Evolutionary conservation across 2,797 vertebrate species (phyloP).

Genomic region (Merluccius polli): DNA sequence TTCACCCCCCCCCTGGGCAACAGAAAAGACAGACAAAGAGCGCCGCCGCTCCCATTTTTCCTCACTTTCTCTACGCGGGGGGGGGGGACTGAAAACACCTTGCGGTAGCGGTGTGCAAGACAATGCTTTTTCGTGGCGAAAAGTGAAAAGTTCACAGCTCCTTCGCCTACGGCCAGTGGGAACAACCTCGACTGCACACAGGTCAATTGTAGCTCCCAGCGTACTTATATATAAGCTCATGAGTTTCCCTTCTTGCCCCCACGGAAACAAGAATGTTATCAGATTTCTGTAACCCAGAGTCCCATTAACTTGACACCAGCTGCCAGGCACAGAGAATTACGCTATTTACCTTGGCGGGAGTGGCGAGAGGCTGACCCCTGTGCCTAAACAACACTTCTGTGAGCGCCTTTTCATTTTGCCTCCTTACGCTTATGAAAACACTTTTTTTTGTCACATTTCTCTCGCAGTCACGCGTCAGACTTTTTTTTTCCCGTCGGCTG

Average conservation of each 20-base stretch:
- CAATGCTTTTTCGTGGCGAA: slow-evolving; percentile 31
- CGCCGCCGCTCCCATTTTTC: neutral
- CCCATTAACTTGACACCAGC: slow-evolving; percentile 48
- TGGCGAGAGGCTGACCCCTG: slow-evolving; percentile 29
- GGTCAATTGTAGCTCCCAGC: slow-evolving; percentile 42
- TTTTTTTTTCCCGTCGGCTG: slow-evolving; percentile 19
- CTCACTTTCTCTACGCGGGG: slow-evolving; percentile 9
- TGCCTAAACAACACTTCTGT: slow-evolving; percentile 37
- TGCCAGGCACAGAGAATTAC: slow-evolving; percentile 46
- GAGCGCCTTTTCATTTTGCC: slow-evolving; percentile 39
- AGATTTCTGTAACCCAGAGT: slow-evolving; percentile 48
- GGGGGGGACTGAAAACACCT: slow-evolving; percentile 34
- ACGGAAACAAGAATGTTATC: slow-evolving; percentile 53
- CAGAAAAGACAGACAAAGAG: neutral
- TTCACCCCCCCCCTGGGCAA: slow-evolving; percentile 13
- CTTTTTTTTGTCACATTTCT: slow-evolving; percentile 30
- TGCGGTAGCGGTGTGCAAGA: slow-evolving; percentile 12
- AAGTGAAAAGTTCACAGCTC: slow-evolving; percentile 55
- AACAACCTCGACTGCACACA: slow-evolving; percentile 44
- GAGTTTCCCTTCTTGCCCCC: slow-evolving; percentile 29
- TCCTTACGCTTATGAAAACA: slow-evolving; percentile 27
- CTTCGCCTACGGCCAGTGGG: slow-evolving; percentile 28
- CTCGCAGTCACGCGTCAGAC: too few relatives aligned
- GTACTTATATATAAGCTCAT: slow-evolving; percentile 45
- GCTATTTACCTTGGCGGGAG: slow-evolving; percentile 55